These are phyloP conservation scores for Hyperoplus lanceolatus DNA, from an alignment of 2,797 vertebrate genomes.

Conservation along the genomic window DNA sequence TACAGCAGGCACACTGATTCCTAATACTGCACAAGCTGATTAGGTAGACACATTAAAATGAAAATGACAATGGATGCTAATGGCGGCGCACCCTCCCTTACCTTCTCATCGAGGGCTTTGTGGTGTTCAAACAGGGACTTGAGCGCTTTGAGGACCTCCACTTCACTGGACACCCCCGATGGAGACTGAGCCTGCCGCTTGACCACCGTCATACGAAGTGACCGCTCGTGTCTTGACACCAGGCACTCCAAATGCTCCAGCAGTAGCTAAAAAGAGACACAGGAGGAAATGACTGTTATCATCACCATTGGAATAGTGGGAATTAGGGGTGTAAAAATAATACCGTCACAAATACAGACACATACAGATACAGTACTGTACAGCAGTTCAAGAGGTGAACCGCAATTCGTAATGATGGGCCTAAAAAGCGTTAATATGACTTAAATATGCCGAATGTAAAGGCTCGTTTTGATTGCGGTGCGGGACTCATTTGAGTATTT, in stretches of 20 bases:
- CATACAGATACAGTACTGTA: too few relatives aligned
- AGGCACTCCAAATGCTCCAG: conserved; percentile 99
- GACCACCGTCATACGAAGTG: conserved; percentile 98
- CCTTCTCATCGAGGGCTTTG: conserved; percentile 99
- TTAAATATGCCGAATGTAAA: too few relatives aligned
- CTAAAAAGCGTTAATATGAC: too few relatives aligned
- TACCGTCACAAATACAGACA: too few relatives aligned
- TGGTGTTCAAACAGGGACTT: conserved; percentile 99
- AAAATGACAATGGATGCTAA: too few relatives aligned
- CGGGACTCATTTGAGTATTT: too few relatives aligned
- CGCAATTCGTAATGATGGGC: too few relatives aligned
- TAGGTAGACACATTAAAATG: neutral
- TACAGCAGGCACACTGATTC: neutral
- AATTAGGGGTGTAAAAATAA: too few relatives aligned
- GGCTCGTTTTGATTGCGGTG: too few relatives aligned
- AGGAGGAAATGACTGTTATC: neutral
- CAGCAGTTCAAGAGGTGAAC: too few relatives aligned
- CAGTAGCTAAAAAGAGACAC: conserved; percentile 86
- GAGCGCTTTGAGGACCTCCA: conserved; percentile 98
- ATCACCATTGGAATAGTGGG: neutral
- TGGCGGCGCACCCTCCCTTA: conserved; percentile 46
- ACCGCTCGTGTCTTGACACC: conserved; percentile 97
- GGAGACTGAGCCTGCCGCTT: conserved; percentile 99
- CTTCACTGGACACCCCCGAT: conserved; percentile 98
- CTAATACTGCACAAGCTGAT: neutral